Percentiles rank a stretch among this genome's conserved stretches.
phyloP scores from a whole-genome alignment of 2,113 vertebrate species.

The Galeopterus variegatus region DNA sequence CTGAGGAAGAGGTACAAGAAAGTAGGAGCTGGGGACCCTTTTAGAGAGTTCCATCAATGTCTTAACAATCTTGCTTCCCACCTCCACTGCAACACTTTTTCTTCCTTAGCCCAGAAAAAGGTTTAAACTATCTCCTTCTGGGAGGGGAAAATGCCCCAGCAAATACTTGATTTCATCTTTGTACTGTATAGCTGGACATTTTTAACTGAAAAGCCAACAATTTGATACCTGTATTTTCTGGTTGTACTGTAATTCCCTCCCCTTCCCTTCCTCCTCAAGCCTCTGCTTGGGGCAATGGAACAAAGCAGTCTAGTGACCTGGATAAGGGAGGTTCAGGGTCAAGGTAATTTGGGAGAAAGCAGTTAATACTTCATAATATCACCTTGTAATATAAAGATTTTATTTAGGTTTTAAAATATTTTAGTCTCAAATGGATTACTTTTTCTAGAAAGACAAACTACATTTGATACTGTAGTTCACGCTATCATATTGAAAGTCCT shows the following conservation, averaged over 20 bases:
- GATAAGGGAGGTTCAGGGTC: background rate
- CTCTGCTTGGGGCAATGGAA: background rate
- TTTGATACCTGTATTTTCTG: background rate
- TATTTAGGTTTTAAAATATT: constrained; percentile 39
- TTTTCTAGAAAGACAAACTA: constrained; percentile 38
- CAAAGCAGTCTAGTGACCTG: background rate
- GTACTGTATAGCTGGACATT: background rate
- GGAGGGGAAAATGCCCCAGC: background rate
- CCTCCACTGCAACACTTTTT: background rate
- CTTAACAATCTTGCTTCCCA: constrained; percentile 5
- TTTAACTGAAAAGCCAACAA: background rate
- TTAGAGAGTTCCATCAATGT: background rate
- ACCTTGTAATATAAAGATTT: background rate
- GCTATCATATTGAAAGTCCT: background rate
- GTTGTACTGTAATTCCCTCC: background rate
- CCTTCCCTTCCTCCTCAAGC: background rate
- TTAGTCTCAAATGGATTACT: background rate
- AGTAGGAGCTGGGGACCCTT: background rate
- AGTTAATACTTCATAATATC: background rate
- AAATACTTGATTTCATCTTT: background rate
- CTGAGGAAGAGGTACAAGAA: background rate
- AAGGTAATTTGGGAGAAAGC: background rate
- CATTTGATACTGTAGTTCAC: background rate
- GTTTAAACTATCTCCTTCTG: background rate
- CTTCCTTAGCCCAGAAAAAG: background rate